Conservation (phyloP, 2,113 vertebrate species). For the Globicephala melas region DNA sequence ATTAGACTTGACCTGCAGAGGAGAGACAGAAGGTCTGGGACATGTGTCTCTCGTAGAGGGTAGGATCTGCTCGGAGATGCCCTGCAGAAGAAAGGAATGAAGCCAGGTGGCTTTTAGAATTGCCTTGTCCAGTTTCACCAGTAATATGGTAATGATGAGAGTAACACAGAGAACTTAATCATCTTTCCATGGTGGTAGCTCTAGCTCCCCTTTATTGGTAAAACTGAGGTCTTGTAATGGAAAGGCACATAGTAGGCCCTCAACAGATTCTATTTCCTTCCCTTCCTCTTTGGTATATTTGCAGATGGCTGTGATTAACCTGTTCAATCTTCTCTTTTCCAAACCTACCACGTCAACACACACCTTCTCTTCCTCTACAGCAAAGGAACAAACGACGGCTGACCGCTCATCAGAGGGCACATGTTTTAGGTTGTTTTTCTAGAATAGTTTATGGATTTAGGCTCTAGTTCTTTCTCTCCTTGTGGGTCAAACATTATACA, state of each 20-base stretch:
- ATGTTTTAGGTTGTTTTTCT: background rate
- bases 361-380: background rate
- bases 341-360: rapidly evolving
- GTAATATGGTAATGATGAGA: background rate
- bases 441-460: background rate
- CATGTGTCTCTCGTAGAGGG: rapidly evolving
- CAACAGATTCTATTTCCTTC: background rate
- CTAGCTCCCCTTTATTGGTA: background rate
- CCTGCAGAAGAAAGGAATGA: background rate
- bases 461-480: background rate
- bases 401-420: background rate
- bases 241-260: background rate
- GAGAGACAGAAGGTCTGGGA: background rate
- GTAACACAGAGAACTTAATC: background rate
- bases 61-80: background rate
- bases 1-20: background rate
- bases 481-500: background rate
- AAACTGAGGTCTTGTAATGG: background rate
- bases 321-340: background rate
- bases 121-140: background rate
- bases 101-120: background rate
- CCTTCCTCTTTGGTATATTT: background rate
- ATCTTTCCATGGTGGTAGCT: background rate
- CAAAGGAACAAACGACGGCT: too few species aligned
- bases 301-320: background rate